Percentiles rank a stretch among this genome's conserved stretches.
Conservation (phyloP, 1,140 invertebrate species). For the Tetramorium simillimum region DNA sequence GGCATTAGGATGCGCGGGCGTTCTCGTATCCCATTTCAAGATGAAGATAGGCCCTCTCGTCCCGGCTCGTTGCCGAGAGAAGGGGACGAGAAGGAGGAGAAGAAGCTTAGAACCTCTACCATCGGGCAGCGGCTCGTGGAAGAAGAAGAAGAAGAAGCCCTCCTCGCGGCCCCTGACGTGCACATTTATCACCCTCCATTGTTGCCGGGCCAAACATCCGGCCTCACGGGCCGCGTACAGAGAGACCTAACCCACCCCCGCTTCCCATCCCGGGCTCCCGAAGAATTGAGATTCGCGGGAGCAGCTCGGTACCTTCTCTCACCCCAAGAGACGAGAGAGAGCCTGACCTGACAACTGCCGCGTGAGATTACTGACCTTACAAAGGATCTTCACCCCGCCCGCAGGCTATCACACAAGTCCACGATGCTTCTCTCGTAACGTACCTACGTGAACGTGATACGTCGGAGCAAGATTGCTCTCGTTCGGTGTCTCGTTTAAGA, state of each 20-base stretch:
- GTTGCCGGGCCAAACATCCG: slow-evolving; percentile 82
- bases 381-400: slow-evolving; percentile 47
- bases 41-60: slow-evolving; percentile 81
- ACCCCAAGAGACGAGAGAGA: slow-evolving; percentile 23
- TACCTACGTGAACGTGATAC: background rate
- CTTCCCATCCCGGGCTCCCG: slow-evolving; percentile 38
- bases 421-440: background rate
- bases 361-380: slow-evolving; percentile 56
- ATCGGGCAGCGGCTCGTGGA: slow-evolving; percentile 70
- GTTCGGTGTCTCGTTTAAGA: background rate
- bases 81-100: slow-evolving; percentile 53
- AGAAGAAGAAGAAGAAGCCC: slow-evolving; percentile 75
- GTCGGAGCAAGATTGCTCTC: background rate
- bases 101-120: slow-evolving; percentile 68
- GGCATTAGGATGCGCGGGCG: slow-evolving; percentile 82
- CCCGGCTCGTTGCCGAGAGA: slow-evolving; percentile 63
- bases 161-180: slow-evolving; percentile 76
- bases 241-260: slow-evolving; percentile 31
- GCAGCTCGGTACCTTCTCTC: slow-evolving; percentile 44
- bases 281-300: slow-evolving; percentile 79
- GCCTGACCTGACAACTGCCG: slow-evolving; percentile 44
- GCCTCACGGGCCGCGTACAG: slow-evolving; percentile 75
- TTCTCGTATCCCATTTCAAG: slow-evolving; percentile 83
- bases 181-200: slow-evolving; percentile 83
- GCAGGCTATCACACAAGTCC: slow-evolving; percentile 13